Evolutionary conservation across 1,140 invertebrate species (phyloP).

Genomic region (Atta texana): DNA sequence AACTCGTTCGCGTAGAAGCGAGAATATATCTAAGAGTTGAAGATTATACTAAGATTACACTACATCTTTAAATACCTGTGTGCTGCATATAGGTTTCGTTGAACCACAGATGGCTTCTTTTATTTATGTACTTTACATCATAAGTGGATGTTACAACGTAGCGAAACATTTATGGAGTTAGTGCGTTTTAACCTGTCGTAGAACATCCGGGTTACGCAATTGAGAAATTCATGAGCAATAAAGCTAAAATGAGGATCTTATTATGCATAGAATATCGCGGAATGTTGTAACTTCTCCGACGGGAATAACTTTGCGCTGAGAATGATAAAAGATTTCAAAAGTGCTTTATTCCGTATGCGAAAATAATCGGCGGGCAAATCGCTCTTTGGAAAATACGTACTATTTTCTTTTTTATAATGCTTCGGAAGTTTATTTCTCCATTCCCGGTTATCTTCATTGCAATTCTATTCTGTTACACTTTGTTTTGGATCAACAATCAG

Average conservation of each 20-base stretch:
- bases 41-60: neutral
- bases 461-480: neutral
- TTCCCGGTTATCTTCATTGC: neutral
- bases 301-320: neutral
- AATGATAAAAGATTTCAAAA: neutral
- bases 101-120: neutral
- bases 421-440: neutral
- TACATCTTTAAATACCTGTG: neutral
- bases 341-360: neutral
- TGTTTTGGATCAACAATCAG: slow-evolving; percentile 2
- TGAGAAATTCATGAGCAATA: slow-evolving; percentile 49
- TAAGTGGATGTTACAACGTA: neutral
- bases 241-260: slow-evolving; percentile 15
- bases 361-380: slow-evolving; percentile 23
- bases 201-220: slow-evolving; percentile 13
- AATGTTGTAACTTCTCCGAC: neutral
- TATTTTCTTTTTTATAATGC: neutral
- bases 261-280: slow-evolving; percentile 33
- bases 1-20: neutral
- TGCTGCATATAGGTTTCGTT: neutral
- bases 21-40: neutral
- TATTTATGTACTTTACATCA: neutral
- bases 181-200: neutral
- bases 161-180: neutral
- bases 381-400: neutral